Percentiles rank a stretch among this genome's conserved stretches.
phyloP scores from a whole-genome alignment of 2,888 invertebrate genomes.

The Urechis unicinctus region DNA sequence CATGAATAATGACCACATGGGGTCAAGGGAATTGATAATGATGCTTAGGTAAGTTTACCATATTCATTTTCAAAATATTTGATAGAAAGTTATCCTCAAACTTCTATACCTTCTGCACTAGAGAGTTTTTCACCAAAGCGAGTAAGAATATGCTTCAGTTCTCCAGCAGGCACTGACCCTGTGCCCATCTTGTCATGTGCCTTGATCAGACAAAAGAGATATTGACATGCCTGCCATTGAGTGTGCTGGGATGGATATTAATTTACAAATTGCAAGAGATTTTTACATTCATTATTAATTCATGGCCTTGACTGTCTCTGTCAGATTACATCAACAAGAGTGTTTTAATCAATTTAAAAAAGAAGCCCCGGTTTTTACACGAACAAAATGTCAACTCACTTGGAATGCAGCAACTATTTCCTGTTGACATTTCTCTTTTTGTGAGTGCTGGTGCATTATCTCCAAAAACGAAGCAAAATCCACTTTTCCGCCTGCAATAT shows the following conservation, averaged over 20 bases:
- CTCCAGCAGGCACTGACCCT: constrained; percentile 68
- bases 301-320: too few species aligned
- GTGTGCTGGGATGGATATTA: too few species aligned
- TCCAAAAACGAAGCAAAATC: constrained; percentile 88
- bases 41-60: too few species aligned
- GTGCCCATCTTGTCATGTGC: constrained; percentile 62
- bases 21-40: too few species aligned
- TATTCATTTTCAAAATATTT: too few species aligned
- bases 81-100: too few species aligned
- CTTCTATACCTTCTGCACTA: constrained; percentile 21
- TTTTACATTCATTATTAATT: too few species aligned
- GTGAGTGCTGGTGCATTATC: constrained; percentile 80
- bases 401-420: constrained; percentile 82
- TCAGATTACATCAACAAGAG: too few species aligned
- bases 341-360: not conserved
- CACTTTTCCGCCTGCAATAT: constrained; percentile 31
- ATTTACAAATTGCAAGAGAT: too few species aligned
- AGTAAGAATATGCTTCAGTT: constrained; percentile 77
- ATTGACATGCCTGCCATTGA: too few species aligned
- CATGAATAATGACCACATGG: too few species aligned
- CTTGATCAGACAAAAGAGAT: constrained; percentile 28
- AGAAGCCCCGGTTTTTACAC: not conserved
- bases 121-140: constrained; percentile 84
- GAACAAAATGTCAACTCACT: too few species aligned
- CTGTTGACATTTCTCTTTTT: constrained; percentile 74